Evolutionary conservation across 37 sponge, comb jelly and placozoan species (phyloP).

Genomic region (Axinella damicornis): DNA sequence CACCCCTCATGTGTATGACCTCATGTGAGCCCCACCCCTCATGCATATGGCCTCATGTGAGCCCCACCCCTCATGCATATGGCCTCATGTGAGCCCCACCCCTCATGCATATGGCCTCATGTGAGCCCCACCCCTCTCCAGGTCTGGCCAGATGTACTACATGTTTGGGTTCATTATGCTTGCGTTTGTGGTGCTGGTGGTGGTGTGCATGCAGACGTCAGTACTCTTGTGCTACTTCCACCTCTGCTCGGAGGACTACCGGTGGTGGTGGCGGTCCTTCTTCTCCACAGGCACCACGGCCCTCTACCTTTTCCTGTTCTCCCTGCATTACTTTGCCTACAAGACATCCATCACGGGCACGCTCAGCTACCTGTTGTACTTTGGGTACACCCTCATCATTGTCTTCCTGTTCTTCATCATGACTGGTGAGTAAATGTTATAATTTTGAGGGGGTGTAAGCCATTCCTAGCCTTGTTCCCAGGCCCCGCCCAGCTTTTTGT

Average conservation of each 20-base stretch:
- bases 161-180: slow-evolving; percentile 99
- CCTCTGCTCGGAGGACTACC: slow-evolving; percentile 98
- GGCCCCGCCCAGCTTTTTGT: no score
- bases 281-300: slow-evolving; percentile 85
- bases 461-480: no score
- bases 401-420: slow-evolving; percentile 88
- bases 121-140: slow-evolving; percentile 38
- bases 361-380: slow-evolving; percentile 89
- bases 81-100: no score
- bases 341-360: slow-evolving; percentile 82
- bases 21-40: no score
- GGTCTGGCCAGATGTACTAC: slow-evolving; percentile 98
- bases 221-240: slow-evolving; percentile 99
- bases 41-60: no score
- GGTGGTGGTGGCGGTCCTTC: slow-evolving; percentile 99
- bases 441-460: no score
- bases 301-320: slow-evolving; percentile 91
- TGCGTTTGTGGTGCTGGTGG: slow-evolving; percentile 85
- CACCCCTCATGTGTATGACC: no score
- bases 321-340: slow-evolving; percentile 89
- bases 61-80: no score
- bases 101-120: no score
- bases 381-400: slow-evolving; percentile 95
- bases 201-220: slow-evolving; percentile 93
- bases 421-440: slow-evolving; percentile 93